Percentiles rank a stretch among this genome's conserved stretches.
Conservation (phyloP, 2,797 vertebrate species). For the Cuculus canorus region DNA sequence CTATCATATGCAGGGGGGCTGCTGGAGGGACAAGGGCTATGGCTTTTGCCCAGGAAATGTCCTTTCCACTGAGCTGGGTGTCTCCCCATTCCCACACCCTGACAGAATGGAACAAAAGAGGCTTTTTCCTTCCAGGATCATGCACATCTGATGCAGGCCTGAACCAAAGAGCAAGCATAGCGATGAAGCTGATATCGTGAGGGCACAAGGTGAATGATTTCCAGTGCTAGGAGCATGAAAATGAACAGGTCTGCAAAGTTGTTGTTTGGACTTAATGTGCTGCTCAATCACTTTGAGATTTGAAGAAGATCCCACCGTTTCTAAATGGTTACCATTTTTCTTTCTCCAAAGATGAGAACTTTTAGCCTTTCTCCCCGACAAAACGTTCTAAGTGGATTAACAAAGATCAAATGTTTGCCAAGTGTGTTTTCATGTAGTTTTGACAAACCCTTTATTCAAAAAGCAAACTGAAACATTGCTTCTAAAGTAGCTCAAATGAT, state of each 20-base stretch:
- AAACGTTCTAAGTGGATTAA: background rate
- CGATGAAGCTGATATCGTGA: background rate
- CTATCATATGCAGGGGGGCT: background rate
- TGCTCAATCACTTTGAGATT: background rate
- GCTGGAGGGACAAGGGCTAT: background rate
- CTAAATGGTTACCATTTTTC: background rate
- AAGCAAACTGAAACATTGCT: background rate
- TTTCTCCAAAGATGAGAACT: background rate
- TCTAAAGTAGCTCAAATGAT: background rate
- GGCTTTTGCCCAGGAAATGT: slow-evolving; percentile 56
- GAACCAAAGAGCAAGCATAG: slow-evolving; percentile 13
- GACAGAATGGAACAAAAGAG: slow-evolving; percentile 64
- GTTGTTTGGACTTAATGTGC: background rate
- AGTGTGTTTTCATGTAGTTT: background rate
- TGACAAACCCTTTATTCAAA: background rate
- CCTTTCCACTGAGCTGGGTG: slow-evolving; percentile 59
- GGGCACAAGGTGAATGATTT: background rate
- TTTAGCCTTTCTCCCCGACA: background rate
- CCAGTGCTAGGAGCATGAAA: background rate
- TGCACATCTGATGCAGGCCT: slow-evolving; percentile 12
- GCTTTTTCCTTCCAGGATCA: slow-evolving; percentile 52
- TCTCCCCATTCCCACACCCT: slow-evolving; percentile 54
- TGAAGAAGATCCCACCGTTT: background rate
- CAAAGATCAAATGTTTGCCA: background rate
- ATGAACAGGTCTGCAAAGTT: background rate